Evolutionary conservation across 2,113 vertebrate species (phyloP).

Genomic region (Mus spicilegus): DNA sequence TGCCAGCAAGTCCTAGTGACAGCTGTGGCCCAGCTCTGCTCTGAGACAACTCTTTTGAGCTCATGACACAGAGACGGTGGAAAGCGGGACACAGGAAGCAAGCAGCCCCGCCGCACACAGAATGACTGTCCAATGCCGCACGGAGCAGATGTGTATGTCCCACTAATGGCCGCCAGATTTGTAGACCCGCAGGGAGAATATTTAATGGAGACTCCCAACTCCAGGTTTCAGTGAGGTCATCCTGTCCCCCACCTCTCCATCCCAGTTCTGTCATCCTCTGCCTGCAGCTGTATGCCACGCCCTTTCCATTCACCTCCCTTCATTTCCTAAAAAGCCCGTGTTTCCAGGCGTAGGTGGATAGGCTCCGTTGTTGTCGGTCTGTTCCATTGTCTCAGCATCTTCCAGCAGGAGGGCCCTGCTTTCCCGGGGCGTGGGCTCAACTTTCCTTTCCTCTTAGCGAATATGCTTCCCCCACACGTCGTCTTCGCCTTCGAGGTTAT

Average conservation of each 20-base stretch:
- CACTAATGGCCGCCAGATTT: not conserved
- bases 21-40: not conserved
- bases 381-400: slow-evolving; percentile 64
- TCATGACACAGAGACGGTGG: not conserved
- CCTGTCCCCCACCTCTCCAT: not conserved
- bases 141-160: no score
- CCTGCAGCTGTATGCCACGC: not conserved
- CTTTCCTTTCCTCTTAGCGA: slow-evolving; percentile 33
- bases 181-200: not conserved
- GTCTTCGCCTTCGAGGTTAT: slow-evolving; percentile 50
- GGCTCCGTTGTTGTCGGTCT: not conserved
- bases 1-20: not conserved
- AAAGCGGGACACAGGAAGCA: not conserved
- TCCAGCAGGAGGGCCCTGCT: slow-evolving; percentile 22
- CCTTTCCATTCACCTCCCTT: not conserved
- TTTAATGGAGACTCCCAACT: not conserved
- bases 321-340: slow-evolving; percentile 38
- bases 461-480: fast-evolving
- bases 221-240: not conserved
- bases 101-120: not conserved
- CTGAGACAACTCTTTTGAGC: not conserved
- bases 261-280: fast-evolving
- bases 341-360: not conserved
- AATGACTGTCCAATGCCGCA: no score
- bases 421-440: slow-evolving; percentile 45